phyloP scores from a whole-genome alignment of 2,797 vertebrate species.

The Mustela erminea region DNA sequence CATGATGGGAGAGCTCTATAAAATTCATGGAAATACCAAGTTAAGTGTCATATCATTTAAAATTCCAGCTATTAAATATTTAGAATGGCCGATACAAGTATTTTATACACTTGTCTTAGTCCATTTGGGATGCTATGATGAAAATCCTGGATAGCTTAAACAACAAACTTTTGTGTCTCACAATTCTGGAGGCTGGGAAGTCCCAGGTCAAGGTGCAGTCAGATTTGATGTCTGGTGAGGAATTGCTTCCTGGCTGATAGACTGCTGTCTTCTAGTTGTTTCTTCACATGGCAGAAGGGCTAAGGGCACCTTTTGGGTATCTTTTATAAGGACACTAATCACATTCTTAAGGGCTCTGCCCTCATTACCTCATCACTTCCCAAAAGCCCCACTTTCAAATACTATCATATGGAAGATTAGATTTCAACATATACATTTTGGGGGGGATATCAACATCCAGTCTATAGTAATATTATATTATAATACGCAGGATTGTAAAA shows the following conservation, averaged over 20 bases:
- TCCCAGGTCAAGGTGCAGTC: neutral
- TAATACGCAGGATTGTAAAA: conserved; percentile 6
- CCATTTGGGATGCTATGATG: neutral
- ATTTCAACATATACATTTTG: neutral
- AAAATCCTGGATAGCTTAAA: neutral
- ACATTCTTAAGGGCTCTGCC: neutral
- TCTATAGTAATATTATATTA: neutral
- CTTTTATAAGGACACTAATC: neutral
- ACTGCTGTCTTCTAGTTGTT: neutral
- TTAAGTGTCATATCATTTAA: neutral
- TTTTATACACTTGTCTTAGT: conserved; percentile 23
- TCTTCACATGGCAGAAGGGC: neutral
- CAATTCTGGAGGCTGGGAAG: neutral
- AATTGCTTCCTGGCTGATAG: neutral
- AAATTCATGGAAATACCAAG: neutral
- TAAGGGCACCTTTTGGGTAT: neutral
- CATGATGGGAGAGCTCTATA: neutral
- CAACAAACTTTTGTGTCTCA: neutral
- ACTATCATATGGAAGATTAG: neutral
- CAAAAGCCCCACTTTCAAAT: neutral
- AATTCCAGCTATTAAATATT: conserved; percentile 54
- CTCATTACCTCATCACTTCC: neutral
- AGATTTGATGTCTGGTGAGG: neutral
- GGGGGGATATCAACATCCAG: neutral
- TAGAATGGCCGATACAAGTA: neutral